A percentile compares a stretch with the other conserved stretches of the same genome.
Evolutionary conservation across 2,113 vertebrate species (phyloP).

Genomic region (Lanius collurio): DNA sequence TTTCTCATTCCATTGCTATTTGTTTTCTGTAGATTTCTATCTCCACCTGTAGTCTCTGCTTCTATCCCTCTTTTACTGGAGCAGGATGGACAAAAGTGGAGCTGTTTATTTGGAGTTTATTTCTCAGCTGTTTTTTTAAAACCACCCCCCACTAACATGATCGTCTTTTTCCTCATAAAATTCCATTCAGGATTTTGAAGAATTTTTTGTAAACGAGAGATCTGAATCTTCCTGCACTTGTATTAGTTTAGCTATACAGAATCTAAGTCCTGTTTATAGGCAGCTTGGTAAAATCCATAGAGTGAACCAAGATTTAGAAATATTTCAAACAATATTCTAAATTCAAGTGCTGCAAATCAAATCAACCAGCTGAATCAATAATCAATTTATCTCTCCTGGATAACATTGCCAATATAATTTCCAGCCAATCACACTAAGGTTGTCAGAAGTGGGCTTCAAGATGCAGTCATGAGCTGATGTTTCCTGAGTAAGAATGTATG

Average conservation of each 20-base stretch:
- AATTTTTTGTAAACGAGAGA: not conserved
- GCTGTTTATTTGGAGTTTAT: not conserved
- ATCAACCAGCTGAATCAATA: not conserved
- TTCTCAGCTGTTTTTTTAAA: not conserved
- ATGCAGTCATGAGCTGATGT: not conserved
- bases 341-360: not conserved
- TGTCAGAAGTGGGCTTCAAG: not conserved
- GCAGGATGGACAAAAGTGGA: rapidly evolving
- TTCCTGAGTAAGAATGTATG: not conserved
- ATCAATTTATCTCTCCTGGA: not conserved
- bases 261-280: not conserved
- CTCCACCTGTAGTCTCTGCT: not conserved
- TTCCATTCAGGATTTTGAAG: not conserved
- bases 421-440: not conserved
- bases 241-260: not conserved
- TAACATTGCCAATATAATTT: not conserved
- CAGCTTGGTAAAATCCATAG: not conserved
- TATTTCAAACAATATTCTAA: not conserved
- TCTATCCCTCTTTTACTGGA: not conserved
- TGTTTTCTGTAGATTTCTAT: not conserved
- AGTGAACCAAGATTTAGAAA: not conserved
- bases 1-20: not conserved
- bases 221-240: not conserved
- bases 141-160: too few relatives aligned
- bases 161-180: not conserved